phyloP scores from a whole-genome alignment of 1,140 invertebrate genomes.

The Mesaphorura yosii region DNA sequence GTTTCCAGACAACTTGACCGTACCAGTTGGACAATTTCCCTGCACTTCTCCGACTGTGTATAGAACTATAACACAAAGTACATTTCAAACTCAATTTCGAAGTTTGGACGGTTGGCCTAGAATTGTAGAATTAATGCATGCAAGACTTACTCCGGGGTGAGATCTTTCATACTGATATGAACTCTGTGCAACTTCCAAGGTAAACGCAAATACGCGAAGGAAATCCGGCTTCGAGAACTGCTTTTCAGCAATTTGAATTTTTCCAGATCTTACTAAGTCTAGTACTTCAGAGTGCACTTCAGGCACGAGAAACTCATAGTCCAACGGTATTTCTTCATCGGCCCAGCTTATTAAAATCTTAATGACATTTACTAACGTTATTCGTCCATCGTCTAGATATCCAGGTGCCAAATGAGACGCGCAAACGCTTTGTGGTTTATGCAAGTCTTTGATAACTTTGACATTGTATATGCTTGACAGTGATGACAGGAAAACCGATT shows the following conservation, averaged over 20 bases:
- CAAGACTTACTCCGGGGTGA: slow-evolving; percentile 60
- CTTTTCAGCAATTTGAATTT: not conserved
- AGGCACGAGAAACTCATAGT: not conserved
- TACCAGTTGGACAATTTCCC: slow-evolving; percentile 46
- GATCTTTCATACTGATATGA: slow-evolving; percentile 33
- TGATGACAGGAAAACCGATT: no score
- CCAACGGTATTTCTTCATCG: not conserved
- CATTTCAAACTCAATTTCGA: slow-evolving; percentile 1
- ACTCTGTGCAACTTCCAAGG: slow-evolving; percentile 21
- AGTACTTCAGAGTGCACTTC: not conserved
- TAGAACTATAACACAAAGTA: not conserved
- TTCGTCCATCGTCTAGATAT: no score
- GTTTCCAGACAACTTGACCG: slow-evolving; percentile 46
- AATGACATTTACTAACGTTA: not conserved
- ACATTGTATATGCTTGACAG: no score
- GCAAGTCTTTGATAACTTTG: no score
- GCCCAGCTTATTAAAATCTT: slow-evolving; percentile 1
- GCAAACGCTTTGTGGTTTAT: no score
- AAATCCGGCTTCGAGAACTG: not conserved
- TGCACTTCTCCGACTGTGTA: slow-evolving; percentile 44
- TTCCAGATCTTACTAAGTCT: not conserved
- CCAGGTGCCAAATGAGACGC: no score
- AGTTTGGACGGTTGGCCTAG: slow-evolving; percentile 2
- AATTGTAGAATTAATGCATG: not conserved
- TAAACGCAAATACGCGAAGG: slow-evolving; percentile 12